Conservation (phyloP, 2,113 vertebrate genomes). For the Scomber colias region DNA sequence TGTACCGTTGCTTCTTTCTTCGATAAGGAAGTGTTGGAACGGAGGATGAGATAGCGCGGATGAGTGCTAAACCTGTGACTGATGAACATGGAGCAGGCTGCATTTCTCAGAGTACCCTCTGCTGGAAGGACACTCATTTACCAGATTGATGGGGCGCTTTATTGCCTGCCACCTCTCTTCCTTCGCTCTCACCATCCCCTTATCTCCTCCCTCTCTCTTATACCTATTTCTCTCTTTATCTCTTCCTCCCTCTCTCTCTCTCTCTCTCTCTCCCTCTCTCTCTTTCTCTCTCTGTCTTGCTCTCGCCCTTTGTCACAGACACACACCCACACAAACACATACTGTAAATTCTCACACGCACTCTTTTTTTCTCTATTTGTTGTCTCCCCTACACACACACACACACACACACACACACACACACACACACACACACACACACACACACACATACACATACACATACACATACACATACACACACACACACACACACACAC, state of each 20-base stretch:
- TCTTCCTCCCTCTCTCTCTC: slow-evolving; percentile 54
- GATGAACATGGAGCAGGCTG: slow-evolving; percentile 68
- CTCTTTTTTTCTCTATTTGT: slow-evolving; percentile 2
- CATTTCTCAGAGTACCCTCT: slow-evolving; percentile 65
- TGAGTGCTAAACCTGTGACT: slow-evolving; percentile 64
- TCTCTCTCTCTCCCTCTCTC: slow-evolving; percentile 57
- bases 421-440: too few species aligned
- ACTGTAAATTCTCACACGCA: slow-evolving; percentile 44
- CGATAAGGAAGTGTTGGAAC: slow-evolving; percentile 48
- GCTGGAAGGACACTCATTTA: slow-evolving; percentile 79
- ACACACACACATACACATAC: neutral
- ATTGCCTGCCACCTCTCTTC: slow-evolving; percentile 75
- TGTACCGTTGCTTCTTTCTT: slow-evolving; percentile 34
- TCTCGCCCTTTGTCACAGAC: slow-evolving; percentile 37
- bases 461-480: neutral
- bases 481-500: too few species aligned
- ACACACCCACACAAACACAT: slow-evolving; percentile 35
- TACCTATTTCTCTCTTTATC: slow-evolving; percentile 66
- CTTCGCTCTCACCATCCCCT: slow-evolving; percentile 54
- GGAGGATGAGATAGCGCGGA: slow-evolving; percentile 20
- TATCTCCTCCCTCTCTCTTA: slow-evolving; percentile 62
- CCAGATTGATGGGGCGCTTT: slow-evolving; percentile 79
- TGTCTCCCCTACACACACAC: neutral
- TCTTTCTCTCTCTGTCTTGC: slow-evolving; percentile 36
- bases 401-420: neutral